These are phyloP conservation scores for Pardosa pseudoannulata DNA, from an alignment of 2,888 invertebrate genomes.

Conservation along the genomic window DNA sequence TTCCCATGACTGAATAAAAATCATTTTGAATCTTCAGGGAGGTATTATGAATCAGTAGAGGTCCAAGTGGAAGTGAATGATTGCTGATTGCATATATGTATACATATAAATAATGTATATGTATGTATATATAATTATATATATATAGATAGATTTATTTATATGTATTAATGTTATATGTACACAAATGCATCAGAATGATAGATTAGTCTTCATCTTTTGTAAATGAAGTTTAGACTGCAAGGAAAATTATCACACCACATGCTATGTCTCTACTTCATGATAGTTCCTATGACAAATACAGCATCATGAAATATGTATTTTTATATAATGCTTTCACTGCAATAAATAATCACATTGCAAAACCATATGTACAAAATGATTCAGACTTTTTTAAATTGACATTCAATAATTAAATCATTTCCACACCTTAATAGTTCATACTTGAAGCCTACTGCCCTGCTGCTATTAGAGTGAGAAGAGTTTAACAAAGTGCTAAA, in stretches of 20 bases:
- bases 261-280: constrained; percentile 64
- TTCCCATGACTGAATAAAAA: constrained; percentile 64
- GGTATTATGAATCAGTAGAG: constrained; percentile 54
- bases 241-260: constrained; percentile 65
- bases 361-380: constrained; percentile 62
- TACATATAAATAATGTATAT: constrained; percentile 67
- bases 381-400: constrained; percentile 8
- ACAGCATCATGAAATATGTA: constrained; percentile 57
- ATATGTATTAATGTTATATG: constrained; percentile 25
- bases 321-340: constrained; percentile 58
- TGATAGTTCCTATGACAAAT: constrained; percentile 55
- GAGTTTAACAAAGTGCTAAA: too few species aligned
- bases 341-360: constrained; percentile 62
- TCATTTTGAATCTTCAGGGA: constrained; percentile 68
- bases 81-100: constrained; percentile 67
- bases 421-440: constrained; percentile 21
- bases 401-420: neutral
- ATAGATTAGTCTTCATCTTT: constrained; percentile 34
- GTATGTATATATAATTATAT: constrained; percentile 30
- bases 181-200: constrained; percentile 63
- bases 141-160: constrained; percentile 26
- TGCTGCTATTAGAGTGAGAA: constrained; percentile 46
- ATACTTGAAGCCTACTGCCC: constrained; percentile 17
- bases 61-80: constrained; percentile 66
- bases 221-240: constrained; percentile 59